Evolutionary conservation across 2,113 vertebrate genomes (phyloP).

Genomic region (Rhipidura dahli): DNA sequence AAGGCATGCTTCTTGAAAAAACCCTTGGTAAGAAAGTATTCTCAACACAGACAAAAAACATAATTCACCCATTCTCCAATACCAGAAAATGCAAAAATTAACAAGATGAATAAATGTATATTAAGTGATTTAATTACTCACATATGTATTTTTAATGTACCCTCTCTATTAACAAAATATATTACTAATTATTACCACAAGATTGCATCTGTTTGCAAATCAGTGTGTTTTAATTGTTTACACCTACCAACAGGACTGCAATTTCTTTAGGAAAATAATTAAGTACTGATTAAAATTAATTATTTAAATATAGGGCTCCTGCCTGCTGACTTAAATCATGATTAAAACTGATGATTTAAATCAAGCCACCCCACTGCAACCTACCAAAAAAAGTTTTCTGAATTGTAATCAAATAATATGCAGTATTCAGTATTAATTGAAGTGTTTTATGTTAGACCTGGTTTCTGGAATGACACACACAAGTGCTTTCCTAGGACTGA

Average conservation of each 20-base stretch:
- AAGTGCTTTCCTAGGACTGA: not conserved
- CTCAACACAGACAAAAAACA: not conserved
- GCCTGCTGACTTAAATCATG: slow-evolving; percentile 5
- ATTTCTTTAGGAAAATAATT: slow-evolving; percentile 29
- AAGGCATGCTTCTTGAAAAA: not conserved
- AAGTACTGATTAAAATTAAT: slow-evolving; percentile 25
- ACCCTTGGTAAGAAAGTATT: not conserved
- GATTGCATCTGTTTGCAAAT: not conserved
- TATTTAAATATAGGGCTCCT: slow-evolving; percentile 24
- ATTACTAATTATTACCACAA: not conserved
- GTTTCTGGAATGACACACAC: not conserved
- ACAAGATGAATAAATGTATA: not conserved
- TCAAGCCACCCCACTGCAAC: not conserved
- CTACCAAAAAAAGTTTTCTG: slow-evolving; percentile 37
- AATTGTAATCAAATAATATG: slow-evolving; percentile 38
- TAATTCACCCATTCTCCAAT: not conserved
- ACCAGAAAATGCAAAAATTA: not conserved
- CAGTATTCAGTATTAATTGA: not conserved
- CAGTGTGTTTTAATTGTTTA: not conserved
- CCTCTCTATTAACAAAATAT: not conserved
- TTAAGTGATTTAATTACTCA: not conserved
- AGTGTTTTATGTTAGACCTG: not conserved
- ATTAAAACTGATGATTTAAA: slow-evolving; percentile 24
- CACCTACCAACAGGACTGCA: not conserved
- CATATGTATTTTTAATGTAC: not conserved